Evolutionary conservation across 1,140 invertebrate species (phyloP), one percentile per base, ranked within the genome.

Genomic region (Anoplolepis gracilipes): DNA sequence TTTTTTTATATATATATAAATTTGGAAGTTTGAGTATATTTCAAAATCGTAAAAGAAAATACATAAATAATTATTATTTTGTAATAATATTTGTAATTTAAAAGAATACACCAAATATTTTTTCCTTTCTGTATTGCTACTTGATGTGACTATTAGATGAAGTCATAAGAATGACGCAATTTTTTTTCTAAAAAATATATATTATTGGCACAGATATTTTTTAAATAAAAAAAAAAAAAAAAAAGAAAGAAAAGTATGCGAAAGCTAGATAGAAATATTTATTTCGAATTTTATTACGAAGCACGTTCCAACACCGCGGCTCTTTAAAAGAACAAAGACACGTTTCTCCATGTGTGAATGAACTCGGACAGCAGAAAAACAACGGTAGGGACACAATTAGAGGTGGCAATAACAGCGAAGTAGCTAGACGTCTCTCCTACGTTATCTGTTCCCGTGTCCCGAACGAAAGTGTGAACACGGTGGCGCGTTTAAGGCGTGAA

Each of bases 401-500:
- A 30, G 49, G 67, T 16, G 46, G 61, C 61, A 78, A n/a, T 1
- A 33, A 25, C 28, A 36, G 59, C 59, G 28, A 78, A 30, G n/a
- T 64, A 70, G 65, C 65, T 82, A 61, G 67, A 46, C 65, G 53
- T 84, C 28, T 22, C 16, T 22, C 16, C 28, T 22, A 59, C 49
- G 72, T 79, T 87, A 85, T 87, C 65, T 79, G 7, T 19, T 0
- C 10, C 11, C 46, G 39, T 55, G 65, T 49, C 55, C 64, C 64
- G 19, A 39, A 64, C 39, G 59, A 81, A 76, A 59, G 64, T 67
- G 78, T 16, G 78, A 78, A 87, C 85, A 84, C 49, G 49, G 65
- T 59, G 49, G 28, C 57, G 55, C 72, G 70, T 59, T 65, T 76
- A 77, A 49, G 84, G 87, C 70, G 87, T 67, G 87, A 89, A 88